Evolutionary conservation across 2,113 vertebrate genomes (phyloP), one percentile per base, ranked within the genome.

Genomic region (Xyrauchen texanus): DNA sequence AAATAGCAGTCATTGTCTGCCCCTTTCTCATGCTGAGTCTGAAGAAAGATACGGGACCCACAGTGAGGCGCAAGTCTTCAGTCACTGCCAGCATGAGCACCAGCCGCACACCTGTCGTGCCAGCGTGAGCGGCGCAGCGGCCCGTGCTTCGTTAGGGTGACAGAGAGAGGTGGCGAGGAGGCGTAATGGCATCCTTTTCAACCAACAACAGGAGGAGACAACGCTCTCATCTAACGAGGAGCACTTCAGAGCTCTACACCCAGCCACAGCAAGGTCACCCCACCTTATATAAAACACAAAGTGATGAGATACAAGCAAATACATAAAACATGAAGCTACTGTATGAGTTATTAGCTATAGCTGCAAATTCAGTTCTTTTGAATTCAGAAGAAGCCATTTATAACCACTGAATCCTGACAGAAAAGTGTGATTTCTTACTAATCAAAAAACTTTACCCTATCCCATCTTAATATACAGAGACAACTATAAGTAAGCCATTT

Each of bases 111-210:
- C 77, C 81, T 77, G 81, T 73, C 68, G 76, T 53, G 75, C 69
- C 68, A 71, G 61, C 68, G n/a, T 67, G 81, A 78, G 75, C 60
- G 52, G 60, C 67, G 60, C 73, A 51, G 49, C 57, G 60, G 80
- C 73, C 67, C 73, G 47, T 16, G 80, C 72, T 69, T 73, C 76
- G 76, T 73, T 78, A 73, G 53, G 63, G 70, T 73, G 76, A 74
- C 76, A 55, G 76, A 74, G 53, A 68, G 55, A 45, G 34, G 68
- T 44, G 46, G 10, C 51, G 44, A 65, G 51, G 16, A 65, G 60
- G 13, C 21, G 10, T 76, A 67, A 66, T 66, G 63, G 81, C 68
- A 73, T 72, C 76, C 58, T 61, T 73, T 82, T 82, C 69, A 74
- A 67, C 68, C 5, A 13, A 42, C 34, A 53, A 78, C 68, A 73